A percentile compares a stretch with the other conserved stretches of the same genome.
phyloP scores from a whole-genome alignment of 2,888 invertebrate species.

The Gisinianus flammeolus region DNA sequence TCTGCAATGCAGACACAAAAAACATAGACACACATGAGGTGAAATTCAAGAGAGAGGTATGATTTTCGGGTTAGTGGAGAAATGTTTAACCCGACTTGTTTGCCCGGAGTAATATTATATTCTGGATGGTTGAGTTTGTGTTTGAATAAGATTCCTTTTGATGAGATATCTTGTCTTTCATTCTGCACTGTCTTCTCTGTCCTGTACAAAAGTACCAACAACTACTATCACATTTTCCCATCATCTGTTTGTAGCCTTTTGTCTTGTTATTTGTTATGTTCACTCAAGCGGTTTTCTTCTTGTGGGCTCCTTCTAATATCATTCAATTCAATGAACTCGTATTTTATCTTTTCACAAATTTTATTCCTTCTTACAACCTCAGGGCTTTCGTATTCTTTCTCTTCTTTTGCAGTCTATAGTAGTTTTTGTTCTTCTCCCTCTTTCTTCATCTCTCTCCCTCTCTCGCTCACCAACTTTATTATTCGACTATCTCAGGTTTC shows the following conservation, averaged over 20 bases:
- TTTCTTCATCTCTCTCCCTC: constrained; percentile 12
- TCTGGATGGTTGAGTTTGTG: constrained; percentile 52
- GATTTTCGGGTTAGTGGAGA: constrained; percentile 46
- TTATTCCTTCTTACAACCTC: constrained; percentile 34
- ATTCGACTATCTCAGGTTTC: constrained; percentile 29
- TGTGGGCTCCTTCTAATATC: constrained; percentile 44
- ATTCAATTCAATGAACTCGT: constrained; percentile 46
- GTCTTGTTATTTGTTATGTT: constrained; percentile 51
- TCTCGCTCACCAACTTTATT: constrained; percentile 16
- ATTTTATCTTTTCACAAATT: constrained; percentile 47
- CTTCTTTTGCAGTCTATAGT: background rate
- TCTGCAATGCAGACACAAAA: background rate
- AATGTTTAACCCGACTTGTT: constrained; percentile 41
- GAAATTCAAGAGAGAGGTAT: constrained; percentile 33
- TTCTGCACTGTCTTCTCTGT: constrained; percentile 37
- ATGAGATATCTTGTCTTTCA: constrained; percentile 47
- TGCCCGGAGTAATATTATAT: constrained; percentile 53
- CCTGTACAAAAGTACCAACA: constrained; percentile 35
- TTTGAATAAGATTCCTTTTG: constrained; percentile 54
- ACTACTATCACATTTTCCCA: constrained; percentile 48
- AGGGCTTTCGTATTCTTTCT: constrained; percentile 6
- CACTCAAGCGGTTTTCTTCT: constrained; percentile 50
- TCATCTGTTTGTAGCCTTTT: constrained; percentile 46
- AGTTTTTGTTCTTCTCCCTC: background rate
- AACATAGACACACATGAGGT: constrained; percentile 19